Conservation (phyloP, 2,888 invertebrate genomes). For the Papilio elwesi region DNA sequence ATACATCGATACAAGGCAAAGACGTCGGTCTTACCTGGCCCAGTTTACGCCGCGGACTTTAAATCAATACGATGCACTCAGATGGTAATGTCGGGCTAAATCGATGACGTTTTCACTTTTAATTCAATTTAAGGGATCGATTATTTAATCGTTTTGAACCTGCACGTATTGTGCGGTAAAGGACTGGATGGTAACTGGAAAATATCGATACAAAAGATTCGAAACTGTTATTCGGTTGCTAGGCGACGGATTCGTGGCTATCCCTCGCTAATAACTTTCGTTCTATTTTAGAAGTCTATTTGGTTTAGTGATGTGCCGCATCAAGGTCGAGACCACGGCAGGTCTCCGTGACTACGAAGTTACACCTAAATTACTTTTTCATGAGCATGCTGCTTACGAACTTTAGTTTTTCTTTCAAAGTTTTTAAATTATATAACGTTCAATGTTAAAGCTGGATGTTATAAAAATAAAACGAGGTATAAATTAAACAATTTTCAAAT, state of each 20-base stretch:
- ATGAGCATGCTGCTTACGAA: neutral
- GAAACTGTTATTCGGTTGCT: constrained; percentile 72
- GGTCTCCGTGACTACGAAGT: constrained; percentile 8
- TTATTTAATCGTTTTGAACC: neutral
- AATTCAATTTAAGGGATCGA: constrained; percentile 33
- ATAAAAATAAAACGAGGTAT: too few species aligned
- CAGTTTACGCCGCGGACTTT: constrained; percentile 53
- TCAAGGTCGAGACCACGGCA: constrained; percentile 18
- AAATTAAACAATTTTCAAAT: too few species aligned
- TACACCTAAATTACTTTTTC: neutral
- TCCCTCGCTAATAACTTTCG: constrained; percentile 17
- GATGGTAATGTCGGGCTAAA: constrained; percentile 62
- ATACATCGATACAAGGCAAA: constrained; percentile 49
- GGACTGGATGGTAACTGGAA: constrained; percentile 48
- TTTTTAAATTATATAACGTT: neutral
- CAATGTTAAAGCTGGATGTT: too few species aligned
- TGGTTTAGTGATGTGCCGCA: constrained; percentile 20
- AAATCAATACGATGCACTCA: constrained; percentile 68
- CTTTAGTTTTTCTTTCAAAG: neutral
- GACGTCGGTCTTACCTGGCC: constrained; percentile 57
- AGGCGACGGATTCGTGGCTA: constrained; percentile 54
- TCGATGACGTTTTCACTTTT: constrained; percentile 52
- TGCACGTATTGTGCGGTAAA: constrained; percentile 54
- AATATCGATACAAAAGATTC: constrained; percentile 43
- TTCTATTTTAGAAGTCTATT: constrained; percentile 21